Evolutionary conservation across 2,888 invertebrate genomes (phyloP).

Genomic region (Arrhopalites spinosus): DNA sequence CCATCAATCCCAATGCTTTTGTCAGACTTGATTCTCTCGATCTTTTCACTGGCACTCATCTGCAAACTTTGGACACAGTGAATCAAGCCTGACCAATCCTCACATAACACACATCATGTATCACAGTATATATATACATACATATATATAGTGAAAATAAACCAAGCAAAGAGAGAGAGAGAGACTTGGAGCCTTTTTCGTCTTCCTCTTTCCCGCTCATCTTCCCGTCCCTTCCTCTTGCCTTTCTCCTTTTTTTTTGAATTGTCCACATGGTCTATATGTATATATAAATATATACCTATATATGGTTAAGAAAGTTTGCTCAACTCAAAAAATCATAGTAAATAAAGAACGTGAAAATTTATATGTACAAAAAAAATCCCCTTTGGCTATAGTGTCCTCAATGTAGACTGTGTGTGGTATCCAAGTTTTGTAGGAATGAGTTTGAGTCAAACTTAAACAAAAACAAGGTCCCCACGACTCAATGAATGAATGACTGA

Average conservation of each 20-base stretch:
- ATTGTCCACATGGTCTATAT: background rate
- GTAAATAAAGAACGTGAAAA: background rate
- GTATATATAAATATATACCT: no score
- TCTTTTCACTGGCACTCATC: slow-evolving; percentile 44
- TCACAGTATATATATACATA: background rate
- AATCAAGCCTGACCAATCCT: slow-evolving; percentile 1
- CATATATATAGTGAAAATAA: background rate
- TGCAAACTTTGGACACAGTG: slow-evolving; percentile 30
- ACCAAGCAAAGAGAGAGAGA: background rate
- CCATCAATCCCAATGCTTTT: slow-evolving; percentile 50
- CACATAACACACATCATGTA: background rate
- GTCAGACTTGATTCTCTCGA: slow-evolving; percentile 37
- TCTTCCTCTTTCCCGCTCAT: background rate
- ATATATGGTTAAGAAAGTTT: no score
- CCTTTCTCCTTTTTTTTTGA: background rate
- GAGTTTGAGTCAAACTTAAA: background rate
- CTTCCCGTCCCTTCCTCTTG: background rate
- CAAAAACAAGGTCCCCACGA: background rate
- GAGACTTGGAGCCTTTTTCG: background rate
- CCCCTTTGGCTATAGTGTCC: background rate
- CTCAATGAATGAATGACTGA: background rate
- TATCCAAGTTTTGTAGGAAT: no score
- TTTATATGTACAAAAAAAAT: background rate
- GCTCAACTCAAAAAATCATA: background rate
- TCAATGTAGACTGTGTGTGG: background rate